These are phyloP conservation scores for Pseudopleuronectes americanus DNA, from an alignment of 2,797 vertebrate species.

Conservation along the genomic window DNA sequence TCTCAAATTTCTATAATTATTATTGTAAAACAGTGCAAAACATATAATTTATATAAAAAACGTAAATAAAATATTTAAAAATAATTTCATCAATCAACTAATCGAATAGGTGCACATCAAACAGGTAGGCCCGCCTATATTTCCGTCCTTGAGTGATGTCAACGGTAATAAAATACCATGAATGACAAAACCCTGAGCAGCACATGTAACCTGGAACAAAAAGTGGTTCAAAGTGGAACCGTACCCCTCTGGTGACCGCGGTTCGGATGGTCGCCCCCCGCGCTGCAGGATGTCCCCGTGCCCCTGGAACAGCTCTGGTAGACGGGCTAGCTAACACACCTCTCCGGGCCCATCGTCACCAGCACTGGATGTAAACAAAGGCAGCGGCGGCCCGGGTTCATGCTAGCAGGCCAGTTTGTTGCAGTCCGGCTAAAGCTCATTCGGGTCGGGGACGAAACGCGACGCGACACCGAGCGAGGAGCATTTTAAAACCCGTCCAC, in stretches of 20 bases:
- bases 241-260: slow-evolving; percentile 42
- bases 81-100: background rate
- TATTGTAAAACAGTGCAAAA: too few relatives aligned
- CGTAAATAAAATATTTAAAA: too few relatives aligned
- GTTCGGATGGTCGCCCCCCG: slow-evolving; percentile 20
- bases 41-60: too few relatives aligned
- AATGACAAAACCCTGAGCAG: background rate
- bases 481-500: slow-evolving; percentile 21
- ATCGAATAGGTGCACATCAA: background rate
- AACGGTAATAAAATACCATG: background rate
- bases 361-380: slow-evolving; percentile 72
- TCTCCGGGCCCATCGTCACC: slow-evolving; percentile 63
- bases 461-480: background rate
- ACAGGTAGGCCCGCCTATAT: slow-evolving; percentile 52
- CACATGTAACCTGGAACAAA: background rate
- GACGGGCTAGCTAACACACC: slow-evolving; percentile 66
- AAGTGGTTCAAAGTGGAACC: background rate
- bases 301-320: slow-evolving; percentile 43
- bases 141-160: background rate
- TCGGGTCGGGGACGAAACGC: background rate
- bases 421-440: slow-evolving; percentile 19
- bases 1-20: too few relatives aligned
- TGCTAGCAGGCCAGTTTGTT: slow-evolving; percentile 54
- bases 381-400: slow-evolving; percentile 47
- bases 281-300: slow-evolving; percentile 27